These are phyloP conservation scores for Atherinosoma microstoma DNA, from an alignment of 2,797 vertebrate genomes.

Conservation along the genomic window DNA sequence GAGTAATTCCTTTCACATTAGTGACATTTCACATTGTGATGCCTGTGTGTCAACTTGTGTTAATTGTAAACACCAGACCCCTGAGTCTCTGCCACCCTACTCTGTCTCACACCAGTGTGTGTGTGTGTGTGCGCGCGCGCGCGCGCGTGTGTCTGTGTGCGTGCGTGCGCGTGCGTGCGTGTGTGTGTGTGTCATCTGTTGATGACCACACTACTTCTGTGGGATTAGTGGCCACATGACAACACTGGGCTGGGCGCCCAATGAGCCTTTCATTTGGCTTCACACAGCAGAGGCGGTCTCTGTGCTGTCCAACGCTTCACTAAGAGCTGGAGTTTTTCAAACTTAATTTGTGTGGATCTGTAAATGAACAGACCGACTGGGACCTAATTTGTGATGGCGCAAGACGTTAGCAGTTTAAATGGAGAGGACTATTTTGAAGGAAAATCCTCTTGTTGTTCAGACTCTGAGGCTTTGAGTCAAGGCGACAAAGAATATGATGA, in stretches of 20 bases:
- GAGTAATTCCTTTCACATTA: constrained; percentile 24
- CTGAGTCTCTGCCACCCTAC: constrained; percentile 36
- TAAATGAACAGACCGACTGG: constrained; percentile 41
- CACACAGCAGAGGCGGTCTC: constrained; percentile 42
- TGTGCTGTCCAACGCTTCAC: constrained; percentile 54
- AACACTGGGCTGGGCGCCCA: constrained; percentile 67
- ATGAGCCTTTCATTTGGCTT: constrained; percentile 72
- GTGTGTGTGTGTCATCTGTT: constrained; percentile 58
- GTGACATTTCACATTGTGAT: too few species aligned
- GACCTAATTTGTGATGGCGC: constrained; percentile 56
- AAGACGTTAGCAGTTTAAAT: constrained; percentile 49
- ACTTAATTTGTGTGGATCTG: constrained; percentile 44
- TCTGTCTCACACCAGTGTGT: constrained; percentile 26
- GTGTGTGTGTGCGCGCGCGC: constrained; percentile 28
- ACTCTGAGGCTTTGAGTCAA: constrained; percentile 77
- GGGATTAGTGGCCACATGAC: constrained; percentile 80
- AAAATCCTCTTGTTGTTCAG: constrained; percentile 57
- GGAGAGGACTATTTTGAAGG: constrained; percentile 57
- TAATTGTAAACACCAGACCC: constrained; percentile 44
- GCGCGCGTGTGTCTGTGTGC: constrained; percentile 41
- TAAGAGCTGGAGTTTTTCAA: constrained; percentile 50
- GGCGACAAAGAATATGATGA: constrained; percentile 75
- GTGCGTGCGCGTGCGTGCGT: constrained; percentile 23
- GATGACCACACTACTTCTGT: constrained; percentile 58
- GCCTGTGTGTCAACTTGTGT: too few species aligned